phyloP scores from a whole-genome alignment of 1,140 invertebrate genomes.

The Spodoptera litura region DNA sequence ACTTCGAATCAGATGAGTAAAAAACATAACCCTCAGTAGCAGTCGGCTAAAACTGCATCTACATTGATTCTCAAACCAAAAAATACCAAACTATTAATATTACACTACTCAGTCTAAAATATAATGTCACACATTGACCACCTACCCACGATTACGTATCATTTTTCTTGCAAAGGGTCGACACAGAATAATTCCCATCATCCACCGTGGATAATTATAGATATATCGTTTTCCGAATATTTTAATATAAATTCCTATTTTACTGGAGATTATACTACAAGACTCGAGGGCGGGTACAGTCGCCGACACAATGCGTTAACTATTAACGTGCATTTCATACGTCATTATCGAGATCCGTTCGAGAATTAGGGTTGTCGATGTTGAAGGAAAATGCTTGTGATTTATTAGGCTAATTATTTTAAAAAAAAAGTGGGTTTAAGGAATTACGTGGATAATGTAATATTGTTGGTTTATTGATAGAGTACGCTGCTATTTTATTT shows the following conservation, averaged over 20 bases:
- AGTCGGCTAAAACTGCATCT: too few relatives aligned
- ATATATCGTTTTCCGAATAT: conserved; percentile 42
- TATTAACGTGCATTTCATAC: conserved; percentile 55
- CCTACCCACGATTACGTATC: conserved; percentile 7
- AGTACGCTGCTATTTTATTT: too few relatives aligned
- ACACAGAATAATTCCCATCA: conserved; percentile 33
- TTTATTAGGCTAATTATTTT: too few relatives aligned
- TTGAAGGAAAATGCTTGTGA: background rate
- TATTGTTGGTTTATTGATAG: too few relatives aligned
- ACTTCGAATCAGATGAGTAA: too few relatives aligned
- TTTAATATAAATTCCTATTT: conserved; percentile 46
- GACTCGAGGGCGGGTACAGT: conserved; percentile 28
- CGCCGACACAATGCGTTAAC: conserved; percentile 56
- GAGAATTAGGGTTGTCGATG: conserved; percentile 20
- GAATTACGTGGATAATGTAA: too few relatives aligned
- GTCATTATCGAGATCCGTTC: conserved; percentile 46
- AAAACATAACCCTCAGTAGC: too few relatives aligned
- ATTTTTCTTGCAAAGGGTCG: conserved; percentile 19
- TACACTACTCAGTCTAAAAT: conserved; percentile 1
- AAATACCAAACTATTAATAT: too few relatives aligned
- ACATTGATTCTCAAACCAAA: too few relatives aligned
- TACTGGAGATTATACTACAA: conserved; percentile 11
- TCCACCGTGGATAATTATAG: conserved; percentile 37
- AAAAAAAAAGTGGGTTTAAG: too few relatives aligned
- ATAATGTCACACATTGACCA: background rate